Conservation (phyloP, 92 coral and sea anemone genomes). For the Porites divaricata region DNA sequence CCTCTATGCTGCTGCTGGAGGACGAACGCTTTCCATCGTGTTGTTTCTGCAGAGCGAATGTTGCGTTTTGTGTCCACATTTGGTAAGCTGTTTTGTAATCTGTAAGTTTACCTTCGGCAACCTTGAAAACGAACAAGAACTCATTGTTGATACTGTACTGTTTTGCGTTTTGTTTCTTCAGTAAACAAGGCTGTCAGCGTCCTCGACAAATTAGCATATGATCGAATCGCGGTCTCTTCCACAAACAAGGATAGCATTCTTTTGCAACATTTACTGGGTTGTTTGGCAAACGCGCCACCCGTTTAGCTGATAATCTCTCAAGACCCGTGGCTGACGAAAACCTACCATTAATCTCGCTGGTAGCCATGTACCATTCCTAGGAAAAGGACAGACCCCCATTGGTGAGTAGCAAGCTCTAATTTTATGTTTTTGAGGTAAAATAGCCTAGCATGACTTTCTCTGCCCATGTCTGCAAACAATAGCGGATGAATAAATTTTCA, state of each 20-base stretch:
- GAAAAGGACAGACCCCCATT: background rate
- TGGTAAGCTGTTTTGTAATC: background rate
- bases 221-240: conserved; percentile 14
- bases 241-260: conserved; percentile 64
- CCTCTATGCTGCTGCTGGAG: background rate
- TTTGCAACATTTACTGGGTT: conserved; percentile 67
- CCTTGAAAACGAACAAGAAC: conserved; percentile 14
- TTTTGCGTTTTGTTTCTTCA: conserved; percentile 50
- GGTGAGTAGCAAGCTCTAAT: conserved; percentile 10
- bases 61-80: background rate
- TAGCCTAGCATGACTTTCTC: conserved; percentile 24
- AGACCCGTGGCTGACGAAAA: background rate
- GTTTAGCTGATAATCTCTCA: conserved; percentile 3
- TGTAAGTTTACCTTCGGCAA: conserved; percentile 29
- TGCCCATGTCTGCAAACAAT: conserved; percentile 29
- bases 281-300: conserved; percentile 49
- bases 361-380: background rate
- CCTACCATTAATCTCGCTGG: background rate
- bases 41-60: background rate
- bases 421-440: background rate
- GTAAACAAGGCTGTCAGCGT: conserved; percentile 42
- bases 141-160: conserved; percentile 47
- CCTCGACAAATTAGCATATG: conserved; percentile 65
- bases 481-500: conserved; percentile 26
- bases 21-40: background rate